Conservation (phyloP, 2,797 vertebrate species). For the Parauchenoglanis ngamensis region DNA sequence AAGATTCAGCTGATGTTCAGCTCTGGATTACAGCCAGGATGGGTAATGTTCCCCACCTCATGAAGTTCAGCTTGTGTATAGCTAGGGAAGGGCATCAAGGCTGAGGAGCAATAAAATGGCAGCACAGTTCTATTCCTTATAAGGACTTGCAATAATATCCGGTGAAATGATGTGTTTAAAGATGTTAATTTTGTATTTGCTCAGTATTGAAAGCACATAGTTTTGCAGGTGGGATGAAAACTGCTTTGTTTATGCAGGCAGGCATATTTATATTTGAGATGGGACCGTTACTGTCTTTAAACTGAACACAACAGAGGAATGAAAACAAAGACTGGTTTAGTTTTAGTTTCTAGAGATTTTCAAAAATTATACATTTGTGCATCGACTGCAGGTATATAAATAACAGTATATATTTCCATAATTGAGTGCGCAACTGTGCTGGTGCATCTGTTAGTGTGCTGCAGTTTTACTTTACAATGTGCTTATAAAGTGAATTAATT, state of each 20-base stretch:
- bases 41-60: not conserved
- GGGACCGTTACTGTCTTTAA: conserved; percentile 16
- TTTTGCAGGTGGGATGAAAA: conserved; percentile 12
- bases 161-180: conserved; percentile 22
- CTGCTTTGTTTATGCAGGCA: conserved; percentile 6
- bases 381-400: conserved; percentile 23
- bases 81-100: not conserved
- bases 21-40: conserved; percentile 11
- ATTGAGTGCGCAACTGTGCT: not conserved
- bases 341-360: conserved; percentile 31
- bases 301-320: conserved; percentile 10
- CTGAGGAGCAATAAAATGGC: conserved; percentile 39
- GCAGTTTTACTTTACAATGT: conserved; percentile 4
- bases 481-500: conserved; percentile 19
- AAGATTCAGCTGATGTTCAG: conserved; percentile 24
- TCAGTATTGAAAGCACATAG: conserved; percentile 43
- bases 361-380: conserved; percentile 7
- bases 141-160: conserved; percentile 39
- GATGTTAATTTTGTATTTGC: conserved; percentile 19
- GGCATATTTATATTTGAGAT: conserved; percentile 33
- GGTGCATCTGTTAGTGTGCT: conserved; percentile 6
- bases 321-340: conserved; percentile 13
- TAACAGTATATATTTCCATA: conserved; percentile 24
- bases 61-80: not conserved
- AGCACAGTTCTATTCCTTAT: not conserved